Base-by-base conservation (phyloP, 2,797 vertebrate species). In the Lacerta bilineata region DNA sequence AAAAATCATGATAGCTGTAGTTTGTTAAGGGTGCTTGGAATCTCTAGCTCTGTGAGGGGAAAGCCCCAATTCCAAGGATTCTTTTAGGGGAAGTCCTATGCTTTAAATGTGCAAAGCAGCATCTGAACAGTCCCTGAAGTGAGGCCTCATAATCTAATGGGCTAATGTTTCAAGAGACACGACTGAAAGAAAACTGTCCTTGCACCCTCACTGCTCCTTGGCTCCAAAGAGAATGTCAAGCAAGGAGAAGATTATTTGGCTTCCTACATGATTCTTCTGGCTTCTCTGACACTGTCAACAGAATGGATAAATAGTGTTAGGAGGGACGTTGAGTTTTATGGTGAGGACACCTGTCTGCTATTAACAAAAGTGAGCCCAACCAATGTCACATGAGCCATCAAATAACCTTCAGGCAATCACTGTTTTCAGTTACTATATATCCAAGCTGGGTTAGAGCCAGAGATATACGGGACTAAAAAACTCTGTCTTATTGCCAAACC, bases 201-300 rank as follows among this genome's bases (percentile, higher is more conserved):
- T 0, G 0, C 15, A 46, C 25, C 75, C 7, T 5, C 2, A 7
- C 3, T 36, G 72, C 2, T 1, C 27, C 0, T 0, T 11, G 5
- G 50, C 80, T 91, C 91, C 55, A 15, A 71, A 5, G 25, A 55
- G 64, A 91, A 89, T 76, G 5, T 83, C 83, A 71, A 8, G 8
- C 75, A 66, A 74, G 0, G 8, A 90, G 90, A 59, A 83, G 61
- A 8, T 81, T 41, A n/a, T 91, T 86, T 83, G 13, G 0, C 80
- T 91, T 29, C 89, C 61, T 13, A 92, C 87, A 71, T 74, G 83
- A 82, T 85, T 5, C 36, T 80, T 87, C 83, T 96, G 89, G 80
- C 94, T 87, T 93, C 39, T 93, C 1, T 85, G 90, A 91, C 7
- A 61, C 76, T 8, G 29, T 68, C 92, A 81, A 79, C 87, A 90